Conservation (phyloP, 2,888 invertebrate species). For the Tipula helvola region DNA sequence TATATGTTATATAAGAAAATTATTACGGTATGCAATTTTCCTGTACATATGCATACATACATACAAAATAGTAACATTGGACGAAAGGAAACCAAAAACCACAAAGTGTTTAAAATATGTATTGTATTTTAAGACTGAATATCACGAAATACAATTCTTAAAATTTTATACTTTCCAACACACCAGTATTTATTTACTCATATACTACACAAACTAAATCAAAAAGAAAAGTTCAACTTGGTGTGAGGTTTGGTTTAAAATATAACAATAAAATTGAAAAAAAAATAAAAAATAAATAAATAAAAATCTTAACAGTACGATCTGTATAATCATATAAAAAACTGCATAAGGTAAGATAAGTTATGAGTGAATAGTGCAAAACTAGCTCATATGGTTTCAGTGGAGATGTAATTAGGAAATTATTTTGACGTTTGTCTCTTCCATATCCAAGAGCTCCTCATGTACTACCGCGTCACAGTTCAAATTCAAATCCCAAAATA, state of each 20-base stretch:
- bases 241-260: neutral
- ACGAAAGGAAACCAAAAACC: neutral
- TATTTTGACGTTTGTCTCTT: too few species aligned
- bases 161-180: neutral
- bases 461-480: too few species aligned
- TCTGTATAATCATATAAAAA: too few species aligned
- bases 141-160: neutral
- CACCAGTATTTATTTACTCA: neutral
- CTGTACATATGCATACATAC: neutral
- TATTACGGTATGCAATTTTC: neutral
- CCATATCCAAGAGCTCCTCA: too few species aligned
- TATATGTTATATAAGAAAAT: neutral
- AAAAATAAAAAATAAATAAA: neutral
- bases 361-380: too few species aligned
- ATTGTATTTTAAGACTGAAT: neutral
- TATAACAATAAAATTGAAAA: neutral
- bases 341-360: too few species aligned
- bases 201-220: neutral
- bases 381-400: neutral
- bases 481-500: too few species aligned
- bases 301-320: too few species aligned
- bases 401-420: neutral
- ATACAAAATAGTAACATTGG: neutral
- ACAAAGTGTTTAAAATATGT: neutral
- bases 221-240: neutral